Evolutionary conservation across 2,888 invertebrate genomes (phyloP), one percentile per base, ranked within the genome.

Genomic region (Dolichomitus sp.): DNA sequence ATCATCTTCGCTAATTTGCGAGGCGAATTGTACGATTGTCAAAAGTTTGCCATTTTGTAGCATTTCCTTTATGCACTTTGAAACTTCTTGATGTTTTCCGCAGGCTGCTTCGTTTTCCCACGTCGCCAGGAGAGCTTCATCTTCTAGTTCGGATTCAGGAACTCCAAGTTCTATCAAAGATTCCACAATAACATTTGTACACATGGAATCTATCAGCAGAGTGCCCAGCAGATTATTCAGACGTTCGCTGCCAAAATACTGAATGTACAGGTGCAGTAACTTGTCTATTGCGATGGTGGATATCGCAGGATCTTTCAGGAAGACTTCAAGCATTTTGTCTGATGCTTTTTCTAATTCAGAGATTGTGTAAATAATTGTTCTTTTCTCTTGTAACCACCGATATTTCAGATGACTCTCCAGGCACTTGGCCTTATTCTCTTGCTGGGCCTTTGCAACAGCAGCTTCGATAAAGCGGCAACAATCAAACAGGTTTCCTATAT

Each of bases 401-500:
- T 94, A 72, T 90, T 91, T 86, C 92, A 95, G 85, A 92, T 95
- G 91, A 91, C 94, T 90, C 84, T 94, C 92, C 50, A 95, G 92
- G 42, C 94, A 87, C 61, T 91, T 90, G 40, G 92, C 93, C 81
- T 94, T 94, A 80, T 94, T 93, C 40, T 89, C 85, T 23, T 88
- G 76, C 45, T 82, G 65, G 1, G 96, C 92, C 88, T 94, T 94
- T 66, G 92, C 90, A 7, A 95, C 90, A 77, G 94, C 93, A 83
- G 94, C 94, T 90, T 96, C 96, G 37, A 96, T 91, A 87, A 95
- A 95, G 65, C 90, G 89, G 42, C 95, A 94, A 80, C 95, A 92
- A 83, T 95, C 88, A 83, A 96, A 95, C 27, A 94, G 94, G 88
- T 94, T 95, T 89, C 91, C 94, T 1, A 96, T 92, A 89, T 95